Evolutionary conservation across 2,113 vertebrate genomes (phyloP), one percentile per base, ranked within the genome.

Genomic region (Chaetodon auriga): DNA sequence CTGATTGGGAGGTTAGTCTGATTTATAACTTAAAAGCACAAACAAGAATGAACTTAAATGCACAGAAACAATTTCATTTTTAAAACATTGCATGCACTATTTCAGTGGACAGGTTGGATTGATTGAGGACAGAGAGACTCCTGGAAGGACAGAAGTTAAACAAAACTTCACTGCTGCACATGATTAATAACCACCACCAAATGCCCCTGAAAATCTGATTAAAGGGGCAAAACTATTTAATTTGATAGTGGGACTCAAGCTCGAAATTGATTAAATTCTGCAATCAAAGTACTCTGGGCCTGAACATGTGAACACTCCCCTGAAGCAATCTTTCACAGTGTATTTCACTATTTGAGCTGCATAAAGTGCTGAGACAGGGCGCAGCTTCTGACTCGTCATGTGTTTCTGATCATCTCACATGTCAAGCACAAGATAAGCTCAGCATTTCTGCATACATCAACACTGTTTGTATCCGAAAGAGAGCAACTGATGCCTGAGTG

Each of bases 181-280:
- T 63, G 81, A 72, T 60, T 72, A 65, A 64, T n/a, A 64, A 48
- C 55, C 25, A 10, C 55, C 8, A 19, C 19, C 45, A 62, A 38
- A 35, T 49, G 30, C 35, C 49, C 53, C 53, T 1, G 38, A 46
- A 61, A 60, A 46, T 51, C 60, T 18, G 43, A 65, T 71, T 43
- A 63, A 62, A 54, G 23, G 11, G 48, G 13, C 23, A 21, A 64
- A 35, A 25, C 25, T 3, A 2, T 55, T 49, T 63, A 0, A 76
- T 76, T 63, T 49, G 1, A 57, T 19, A 7, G 10, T 23, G 6
- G 6, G 41, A 35, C 46, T 45, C 8, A 10, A 36, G 13, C 62
- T 54, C 46, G 10, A 45, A n/a, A 45, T 13, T 48, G 41, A 70
- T 64, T 64, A 41, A 64, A 64, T 46, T 23, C 14, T 69, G 14